Conservation (phyloP, 2,888 invertebrate species). For the Ophion ventricosus region DNA sequence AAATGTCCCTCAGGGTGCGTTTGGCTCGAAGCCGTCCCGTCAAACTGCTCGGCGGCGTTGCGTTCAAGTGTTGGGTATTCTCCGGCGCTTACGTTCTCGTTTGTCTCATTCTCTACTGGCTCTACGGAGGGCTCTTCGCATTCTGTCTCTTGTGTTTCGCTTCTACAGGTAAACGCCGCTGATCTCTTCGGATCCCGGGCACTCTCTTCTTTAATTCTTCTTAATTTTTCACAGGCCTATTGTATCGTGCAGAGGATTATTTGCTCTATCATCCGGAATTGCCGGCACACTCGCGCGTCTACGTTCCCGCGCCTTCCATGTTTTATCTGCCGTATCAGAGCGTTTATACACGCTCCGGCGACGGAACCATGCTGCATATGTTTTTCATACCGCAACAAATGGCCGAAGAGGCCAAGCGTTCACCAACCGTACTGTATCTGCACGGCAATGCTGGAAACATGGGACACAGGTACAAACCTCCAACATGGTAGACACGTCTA, state of each 20-base stretch:
- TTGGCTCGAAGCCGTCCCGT: slow-evolving; percentile 81
- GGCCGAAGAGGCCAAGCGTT: slow-evolving; percentile 87
- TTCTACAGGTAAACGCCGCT: slow-evolving; percentile 85
- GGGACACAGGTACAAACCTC: slow-evolving; percentile 90
- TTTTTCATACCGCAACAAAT: slow-evolving; percentile 91
- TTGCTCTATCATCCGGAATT: slow-evolving; percentile 95
- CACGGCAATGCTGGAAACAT: slow-evolving; percentile 99
- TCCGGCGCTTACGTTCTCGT: slow-evolving; percentile 90
- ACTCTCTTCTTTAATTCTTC: no score
- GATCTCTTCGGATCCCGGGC: not conserved
- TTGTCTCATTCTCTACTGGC: slow-evolving; percentile 92
- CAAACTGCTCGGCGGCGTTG: slow-evolving; percentile 84
- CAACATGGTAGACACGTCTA: no score
- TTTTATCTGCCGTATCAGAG: slow-evolving; percentile 95
- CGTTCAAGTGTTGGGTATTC: slow-evolving; percentile 91
- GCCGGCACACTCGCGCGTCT: slow-evolving; percentile 94
- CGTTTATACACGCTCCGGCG: slow-evolving; percentile 89
- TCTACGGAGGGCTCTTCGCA: slow-evolving; percentile 91
- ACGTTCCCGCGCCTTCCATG: slow-evolving; percentile 93
- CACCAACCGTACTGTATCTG: slow-evolving; percentile 94
- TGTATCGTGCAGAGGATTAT: slow-evolving; percentile 94
- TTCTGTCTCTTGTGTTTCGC: slow-evolving; percentile 89
- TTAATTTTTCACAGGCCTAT: slow-evolving; percentile 85
- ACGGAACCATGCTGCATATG: slow-evolving; percentile 91
- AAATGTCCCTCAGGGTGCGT: slow-evolving; percentile 77